phyloP scores from a whole-genome alignment of 1,140 invertebrate genomes.

The Acromyrmex heyeri region DNA sequence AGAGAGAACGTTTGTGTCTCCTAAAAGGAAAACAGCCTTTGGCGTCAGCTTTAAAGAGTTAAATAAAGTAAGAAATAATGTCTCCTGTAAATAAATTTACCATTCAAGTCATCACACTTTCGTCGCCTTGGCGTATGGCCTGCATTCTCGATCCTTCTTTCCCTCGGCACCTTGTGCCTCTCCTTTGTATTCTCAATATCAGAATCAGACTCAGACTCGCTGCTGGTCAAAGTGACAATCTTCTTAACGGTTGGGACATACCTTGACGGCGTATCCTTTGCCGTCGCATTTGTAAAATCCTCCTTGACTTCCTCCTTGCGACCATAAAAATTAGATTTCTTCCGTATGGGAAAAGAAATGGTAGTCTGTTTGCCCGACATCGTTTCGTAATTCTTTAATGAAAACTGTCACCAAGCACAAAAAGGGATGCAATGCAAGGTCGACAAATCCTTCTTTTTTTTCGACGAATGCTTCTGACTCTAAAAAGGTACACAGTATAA shows the following conservation, averaged over 20 bases:
- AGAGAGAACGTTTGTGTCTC: no score
- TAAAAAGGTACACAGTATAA: background rate
- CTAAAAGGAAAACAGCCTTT: no score
- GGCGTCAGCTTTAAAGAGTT: no score
- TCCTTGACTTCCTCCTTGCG: constrained; percentile 72
- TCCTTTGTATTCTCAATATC: constrained; percentile 77
- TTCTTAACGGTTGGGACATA: constrained; percentile 80
- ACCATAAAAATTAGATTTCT: constrained; percentile 79
- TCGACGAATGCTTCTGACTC: background rate
- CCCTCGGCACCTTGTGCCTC: constrained; percentile 47
- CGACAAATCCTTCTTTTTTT: background rate
- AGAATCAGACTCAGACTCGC: constrained; percentile 82
- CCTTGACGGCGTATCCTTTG: constrained; percentile 59
- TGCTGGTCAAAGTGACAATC: constrained; percentile 81
- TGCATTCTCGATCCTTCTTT: constrained; percentile 7
- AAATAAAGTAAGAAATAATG: background rate
- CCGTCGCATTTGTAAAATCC: constrained; percentile 77
- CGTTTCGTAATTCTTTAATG: background rate
- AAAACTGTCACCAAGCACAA: background rate
- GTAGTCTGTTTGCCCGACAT: constrained; percentile 78
- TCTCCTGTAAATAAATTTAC: constrained; percentile 51
- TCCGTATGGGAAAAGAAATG: constrained; percentile 76
- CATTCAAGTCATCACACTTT: constrained; percentile 66
- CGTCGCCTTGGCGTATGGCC: constrained; percentile 65
- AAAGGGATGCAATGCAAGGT: background rate